Conservation (phyloP, 2,797 vertebrate species). For the Rhabdomys pumilio region DNA sequence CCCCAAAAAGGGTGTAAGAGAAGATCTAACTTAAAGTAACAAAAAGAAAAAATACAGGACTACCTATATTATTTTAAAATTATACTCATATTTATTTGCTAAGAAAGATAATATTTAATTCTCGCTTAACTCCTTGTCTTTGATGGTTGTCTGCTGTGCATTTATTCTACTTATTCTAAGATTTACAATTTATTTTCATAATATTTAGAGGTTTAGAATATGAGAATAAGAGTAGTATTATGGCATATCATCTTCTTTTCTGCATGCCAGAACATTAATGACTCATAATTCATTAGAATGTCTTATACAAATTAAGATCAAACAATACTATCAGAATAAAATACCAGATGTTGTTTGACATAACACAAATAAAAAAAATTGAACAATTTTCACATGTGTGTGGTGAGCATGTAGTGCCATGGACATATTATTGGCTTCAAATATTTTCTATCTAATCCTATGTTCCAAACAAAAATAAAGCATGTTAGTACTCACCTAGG, state of each 20-base stretch:
- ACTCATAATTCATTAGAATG: neutral
- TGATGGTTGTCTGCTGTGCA: neutral
- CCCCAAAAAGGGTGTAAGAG: neutral
- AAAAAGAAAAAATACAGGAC: neutral
- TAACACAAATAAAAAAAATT: neutral
- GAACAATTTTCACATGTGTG: slow-evolving; percentile 8
- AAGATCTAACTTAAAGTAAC: neutral
- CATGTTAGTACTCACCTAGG: slow-evolving; percentile 89
- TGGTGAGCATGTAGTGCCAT: neutral
- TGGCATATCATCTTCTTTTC: neutral
- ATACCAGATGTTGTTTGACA: neutral
- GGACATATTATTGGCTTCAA: neutral
- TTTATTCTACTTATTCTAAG: neutral
- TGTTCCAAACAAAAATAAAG: neutral
- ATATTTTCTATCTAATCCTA: neutral
- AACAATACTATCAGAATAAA: neutral
- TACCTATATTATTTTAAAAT: neutral
- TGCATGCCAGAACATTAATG: neutral
- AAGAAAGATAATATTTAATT: neutral
- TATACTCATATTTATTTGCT: slow-evolving; percentile 5
- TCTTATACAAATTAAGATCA: neutral
- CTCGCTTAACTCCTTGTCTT: neutral
- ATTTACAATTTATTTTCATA: slow-evolving; percentile 17
- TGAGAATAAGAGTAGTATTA: neutral
- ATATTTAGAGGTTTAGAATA: neutral